Evolutionary conservation across 2,888 invertebrate species (phyloP), one percentile per base, ranked within the genome.

Genomic region (Suillia variegata): DNA sequence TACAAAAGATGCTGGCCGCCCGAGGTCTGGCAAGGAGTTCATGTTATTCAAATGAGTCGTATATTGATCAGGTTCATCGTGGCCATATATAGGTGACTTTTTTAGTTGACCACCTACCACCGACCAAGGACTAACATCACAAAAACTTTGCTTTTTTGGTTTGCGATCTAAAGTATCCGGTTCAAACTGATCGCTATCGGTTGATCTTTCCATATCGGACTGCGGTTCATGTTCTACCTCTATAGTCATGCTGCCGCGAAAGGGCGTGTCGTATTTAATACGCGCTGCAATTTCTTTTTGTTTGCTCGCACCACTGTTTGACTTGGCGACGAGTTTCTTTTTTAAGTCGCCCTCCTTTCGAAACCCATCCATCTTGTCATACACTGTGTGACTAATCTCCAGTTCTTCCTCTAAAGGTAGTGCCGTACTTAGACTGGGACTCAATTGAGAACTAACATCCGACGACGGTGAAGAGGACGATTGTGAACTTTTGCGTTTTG

Each of bases 161-260:
- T 93, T 93, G 22, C 93, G 85, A 73, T 94, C 94, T 58, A 94
- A 83, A 0, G 94, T 94, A 67, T 94, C 93, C 0, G 93, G 93
- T 78, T 94, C 94, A 70, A 92, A 94, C 56, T 88, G 89, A 70
- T 92, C 92, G 1, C 92, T 92, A 42, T 82, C 82, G 0, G 82
- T 82, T 5, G 79, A 79, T 5, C 79, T 70, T 72, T 93, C 93
- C 58, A 91, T 87, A 52, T 90, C 88, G 73, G 92, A 90, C 69
- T 90, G 89, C 0, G 92, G 89, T 18, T 91, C 88, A 77, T 93
- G 93, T 75, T 90, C 90, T 0, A 93, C 90, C 83, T 92, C 92
- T 62, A 94, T 94, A 26, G 92, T 90, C 73, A 94, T 84, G 70
- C 91, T 92, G 6, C 93, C 93, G 31, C 74, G 77, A 74, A 79